Evolutionary conservation across 1,140 invertebrate species (phyloP), one percentile per base, ranked within the genome.

Genomic region (Drosophila seguyi): DNA sequence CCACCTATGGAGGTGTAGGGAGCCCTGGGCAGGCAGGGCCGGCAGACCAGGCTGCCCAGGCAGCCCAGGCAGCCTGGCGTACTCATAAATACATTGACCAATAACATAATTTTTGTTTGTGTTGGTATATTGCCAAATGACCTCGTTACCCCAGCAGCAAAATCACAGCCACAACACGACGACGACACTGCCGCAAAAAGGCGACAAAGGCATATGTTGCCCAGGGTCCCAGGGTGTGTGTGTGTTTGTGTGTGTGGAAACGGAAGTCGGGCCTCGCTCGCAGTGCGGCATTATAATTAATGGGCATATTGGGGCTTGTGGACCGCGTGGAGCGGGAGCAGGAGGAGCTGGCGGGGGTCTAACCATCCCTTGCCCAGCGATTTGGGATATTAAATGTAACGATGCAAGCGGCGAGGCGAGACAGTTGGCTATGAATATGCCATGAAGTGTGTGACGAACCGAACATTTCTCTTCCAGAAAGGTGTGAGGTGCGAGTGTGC

Each of bases 31-130:
- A 34, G 31, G 10, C 34, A 38, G 16, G 6, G 11, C 38, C 31
- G 27, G 34, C 44, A 25, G 4, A 1, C 13, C 22, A 20, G 42
- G 41, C 41, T 4, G 10, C 4, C n/a, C 8, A 18, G 38, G n/a
- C n/a, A n/a, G n/a, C n/a, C n/a, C n/a, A 25, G 31, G 44, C 44
- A 25, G 38, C 39, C 39, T 65, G 74, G 18, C 69, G 65, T 52
- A 72, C 82, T 86, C 82, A 87, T 87, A 86, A 86, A 86, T 82
- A 86, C 82, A 79, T 87, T 87, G 83, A 87, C 82, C 82, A 87
- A 86, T 86, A 86, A 86, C 83, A 86, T 86, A 87, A 87, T 87
- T 87, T 87, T 79, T 80, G 75, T 65, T 57, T 79, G 65, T 56
- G 57, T 77, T 56, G 75, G 81, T 69, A 59, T 65, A 53, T 81